Evolutionary conservation across 2,113 vertebrate species (phyloP), one percentile per base, ranked within the genome.

Genomic region (Neolamprologus ventralis): DNA sequence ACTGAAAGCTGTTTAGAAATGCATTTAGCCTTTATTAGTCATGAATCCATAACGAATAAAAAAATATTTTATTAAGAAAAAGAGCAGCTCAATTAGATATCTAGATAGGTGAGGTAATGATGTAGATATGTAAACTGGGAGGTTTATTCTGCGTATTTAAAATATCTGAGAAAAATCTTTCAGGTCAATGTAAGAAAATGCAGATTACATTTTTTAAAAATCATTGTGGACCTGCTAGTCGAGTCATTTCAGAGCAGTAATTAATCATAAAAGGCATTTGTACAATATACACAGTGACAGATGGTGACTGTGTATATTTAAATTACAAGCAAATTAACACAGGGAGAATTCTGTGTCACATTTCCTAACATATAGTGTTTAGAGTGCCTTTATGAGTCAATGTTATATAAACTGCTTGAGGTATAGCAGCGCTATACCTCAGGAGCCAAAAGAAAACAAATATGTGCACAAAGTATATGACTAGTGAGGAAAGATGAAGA

Each of bases 401-500:
- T 80, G 80, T 71, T 73, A 71, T 58, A 17, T 73, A 85, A 65
- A 85, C 12, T 37, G 85, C 65, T 85, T 60, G 83, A 68, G 28
- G 8, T 33, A 60, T 49, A 47, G 78, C 13, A 21, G 31, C 9
- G 28, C 26, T 80, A 82, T 78, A 35, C 82, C 28, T 54, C 63
- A 87, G 91, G 91, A 49, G 84, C 75, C 88, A 79, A 91, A 94
- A 88, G 80, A 93, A 94, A 93, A 78, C 84, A 87, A 94, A 92
- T 93, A 68, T 37, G 33, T 68, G 63, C 19, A 37, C 63, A 37
- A 68, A 84, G 82, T 78, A 85, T 85, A 94, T 95, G 94, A 94
- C 90, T 9, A 80, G 75, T 45, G 86, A 75, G 82, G 85, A 88
- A 82, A 89, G 87, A 94, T 83, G 89, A 92, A 85, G 75, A 93